Percentiles rank a stretch among this genome's conserved stretches.
These are phyloP conservation scores for Diadema setosum DNA, from an alignment of 35 echinoderm and acorn worm genomes.

Conservation along the genomic window DNA sequence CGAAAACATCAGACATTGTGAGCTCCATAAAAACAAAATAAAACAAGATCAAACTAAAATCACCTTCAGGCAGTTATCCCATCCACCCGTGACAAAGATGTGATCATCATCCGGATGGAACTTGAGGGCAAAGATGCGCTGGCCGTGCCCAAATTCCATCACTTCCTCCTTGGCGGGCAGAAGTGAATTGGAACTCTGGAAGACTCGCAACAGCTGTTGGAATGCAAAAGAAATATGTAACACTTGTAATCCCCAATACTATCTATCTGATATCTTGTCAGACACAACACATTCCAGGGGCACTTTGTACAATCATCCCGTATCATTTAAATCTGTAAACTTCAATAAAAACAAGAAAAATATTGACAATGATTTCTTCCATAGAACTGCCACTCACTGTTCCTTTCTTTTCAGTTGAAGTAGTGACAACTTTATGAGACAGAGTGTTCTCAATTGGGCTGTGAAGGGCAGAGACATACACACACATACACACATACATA, in stretches of 20 bases:
- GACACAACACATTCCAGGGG: background rate
- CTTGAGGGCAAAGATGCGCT: conserved; percentile 90
- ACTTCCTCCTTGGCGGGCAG: conserved; percentile 29
- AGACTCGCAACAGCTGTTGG: conserved; percentile 48
- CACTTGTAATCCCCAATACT: background rate
- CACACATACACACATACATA: too few species aligned
- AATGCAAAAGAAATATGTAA: background rate
- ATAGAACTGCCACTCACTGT: too few species aligned
- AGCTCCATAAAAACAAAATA: background rate
- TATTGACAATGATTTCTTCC: too few species aligned
- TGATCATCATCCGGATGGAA: conserved; percentile 85
- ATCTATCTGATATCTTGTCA: background rate
- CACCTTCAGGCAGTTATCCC: conserved; percentile 98
- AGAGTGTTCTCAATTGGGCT: too few species aligned
- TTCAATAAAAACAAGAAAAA: background rate
- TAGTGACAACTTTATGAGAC: too few species aligned
- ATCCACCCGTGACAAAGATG: conserved; percentile 90
- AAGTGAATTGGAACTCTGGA: conserved; percentile 74
- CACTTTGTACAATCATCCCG: background rate
- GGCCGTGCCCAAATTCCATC: conserved; percentile 79
- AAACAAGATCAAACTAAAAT: background rate
- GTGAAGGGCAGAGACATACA: too few species aligned
- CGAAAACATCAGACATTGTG: too few species aligned
- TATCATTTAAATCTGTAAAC: background rate
- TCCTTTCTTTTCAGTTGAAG: too few species aligned